These are phyloP conservation scores for Pedionomus torquatus DNA, from an alignment of 2,113 vertebrate species.

Conservation along the genomic window DNA sequence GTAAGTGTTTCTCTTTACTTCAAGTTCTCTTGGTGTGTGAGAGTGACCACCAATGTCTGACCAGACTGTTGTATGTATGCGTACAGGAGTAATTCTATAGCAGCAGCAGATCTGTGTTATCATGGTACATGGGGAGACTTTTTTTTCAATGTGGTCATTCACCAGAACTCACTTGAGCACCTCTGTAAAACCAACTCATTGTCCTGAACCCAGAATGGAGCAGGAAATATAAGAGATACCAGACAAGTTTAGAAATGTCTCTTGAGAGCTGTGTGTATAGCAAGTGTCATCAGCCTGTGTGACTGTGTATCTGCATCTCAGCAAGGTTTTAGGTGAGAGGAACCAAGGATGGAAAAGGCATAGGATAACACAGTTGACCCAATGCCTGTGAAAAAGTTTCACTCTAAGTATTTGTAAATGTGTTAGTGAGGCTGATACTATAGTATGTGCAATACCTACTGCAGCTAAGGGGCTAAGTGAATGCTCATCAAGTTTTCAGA, in stretches of 20 bases:
- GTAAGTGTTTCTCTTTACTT: background rate
- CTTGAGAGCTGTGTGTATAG: background rate
- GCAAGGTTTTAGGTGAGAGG: background rate
- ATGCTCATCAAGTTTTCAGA: background rate
- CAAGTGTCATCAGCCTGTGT: background rate
- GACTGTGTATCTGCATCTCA: background rate
- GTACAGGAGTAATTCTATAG: background rate
- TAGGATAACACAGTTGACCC: background rate
- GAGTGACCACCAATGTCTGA: background rate
- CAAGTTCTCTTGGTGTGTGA: background rate
- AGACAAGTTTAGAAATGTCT: background rate
- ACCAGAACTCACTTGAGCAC: background rate
- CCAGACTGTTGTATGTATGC: rapidly evolving
- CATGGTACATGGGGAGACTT: background rate
- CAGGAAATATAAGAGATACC: background rate
- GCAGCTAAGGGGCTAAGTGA: background rate
- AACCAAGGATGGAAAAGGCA: background rate
- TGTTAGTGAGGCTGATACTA: background rate
- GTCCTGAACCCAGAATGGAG: background rate
- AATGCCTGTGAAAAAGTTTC: background rate
- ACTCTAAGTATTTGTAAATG: background rate
- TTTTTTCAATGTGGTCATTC: background rate
- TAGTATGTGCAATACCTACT: background rate
- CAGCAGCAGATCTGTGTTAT: background rate
- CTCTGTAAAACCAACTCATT: background rate